Evolutionary conservation across 2,888 invertebrate genomes (phyloP).

Genomic region (Catocala fraxini): DNA sequence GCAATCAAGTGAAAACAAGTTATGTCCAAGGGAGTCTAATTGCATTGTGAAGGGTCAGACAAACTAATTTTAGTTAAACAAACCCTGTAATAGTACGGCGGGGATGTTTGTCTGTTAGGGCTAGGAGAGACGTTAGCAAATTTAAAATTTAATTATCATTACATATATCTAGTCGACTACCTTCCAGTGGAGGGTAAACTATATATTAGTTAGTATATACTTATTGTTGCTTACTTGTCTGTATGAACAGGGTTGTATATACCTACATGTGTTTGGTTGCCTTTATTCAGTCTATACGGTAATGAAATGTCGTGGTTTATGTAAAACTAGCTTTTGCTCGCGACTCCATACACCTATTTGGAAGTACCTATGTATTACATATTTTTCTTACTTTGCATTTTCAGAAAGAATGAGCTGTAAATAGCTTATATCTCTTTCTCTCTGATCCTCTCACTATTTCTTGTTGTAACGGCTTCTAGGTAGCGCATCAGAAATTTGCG

Average conservation of each 20-base stretch:
- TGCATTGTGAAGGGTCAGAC: slow-evolving; percentile 71
- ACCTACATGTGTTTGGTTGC: too few species aligned
- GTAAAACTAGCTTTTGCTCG: too few species aligned
- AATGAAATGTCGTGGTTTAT: too few species aligned
- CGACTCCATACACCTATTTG: too few species aligned
- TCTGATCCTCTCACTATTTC: too few species aligned
- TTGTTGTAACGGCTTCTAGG: too few species aligned
- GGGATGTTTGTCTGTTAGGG: slow-evolving; percentile 53
- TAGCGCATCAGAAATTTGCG: too few species aligned
- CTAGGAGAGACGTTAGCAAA: slow-evolving; percentile 23
- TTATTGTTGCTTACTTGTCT: not conserved
- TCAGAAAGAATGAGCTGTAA: too few species aligned
- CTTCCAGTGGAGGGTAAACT: not conserved
- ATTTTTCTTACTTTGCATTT: too few species aligned
- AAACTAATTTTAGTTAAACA: slow-evolving; percentile 82
- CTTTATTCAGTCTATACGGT: too few species aligned
- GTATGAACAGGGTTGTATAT: not conserved
- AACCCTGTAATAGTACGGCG: slow-evolving; percentile 55
- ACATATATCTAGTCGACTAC: not conserved
- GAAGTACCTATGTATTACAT: too few species aligned
- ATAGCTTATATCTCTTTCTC: too few species aligned
- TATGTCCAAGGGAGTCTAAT: slow-evolving; percentile 62
- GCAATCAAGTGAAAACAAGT: slow-evolving; percentile 3
- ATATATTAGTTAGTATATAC: not conserved
- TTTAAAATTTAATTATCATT: slow-evolving; percentile 20